Percentiles rank a stretch among this genome's conserved stretches.
Evolutionary conservation across 2,113 vertebrate species (phyloP).

Genomic region (Hiodon alosoides): DNA sequence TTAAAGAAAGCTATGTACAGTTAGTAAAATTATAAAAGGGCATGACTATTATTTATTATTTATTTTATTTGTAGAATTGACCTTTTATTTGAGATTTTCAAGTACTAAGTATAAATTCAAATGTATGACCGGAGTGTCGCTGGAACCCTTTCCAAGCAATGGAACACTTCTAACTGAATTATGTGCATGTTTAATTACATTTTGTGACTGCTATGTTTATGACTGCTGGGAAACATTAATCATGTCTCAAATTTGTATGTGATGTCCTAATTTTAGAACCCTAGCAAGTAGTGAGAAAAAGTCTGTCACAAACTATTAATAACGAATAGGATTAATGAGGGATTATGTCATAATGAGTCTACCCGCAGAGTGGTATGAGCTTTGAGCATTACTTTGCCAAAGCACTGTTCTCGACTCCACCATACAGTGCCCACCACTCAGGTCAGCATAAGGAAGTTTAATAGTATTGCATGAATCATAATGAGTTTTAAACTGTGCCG

Average conservation of each 20-base stretch:
- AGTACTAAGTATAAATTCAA: too few relatives aligned
- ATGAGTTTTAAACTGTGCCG: slow-evolving; percentile 79
- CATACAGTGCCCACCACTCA: slow-evolving; percentile 87
- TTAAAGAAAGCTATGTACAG: too few relatives aligned
- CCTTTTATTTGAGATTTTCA: too few relatives aligned
- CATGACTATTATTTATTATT: too few relatives aligned
- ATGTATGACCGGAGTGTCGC: too few relatives aligned
- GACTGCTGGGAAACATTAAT: slow-evolving; percentile 19
- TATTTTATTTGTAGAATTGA: too few relatives aligned
- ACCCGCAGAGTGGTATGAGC: slow-evolving; percentile 65
- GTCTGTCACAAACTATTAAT: slow-evolving; percentile 75
- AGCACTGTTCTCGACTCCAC: slow-evolving; percentile 81
- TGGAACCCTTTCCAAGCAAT: too few relatives aligned
- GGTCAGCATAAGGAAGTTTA: slow-evolving; percentile 71
- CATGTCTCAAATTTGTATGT: neutral
- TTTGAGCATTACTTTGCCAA: slow-evolving; percentile 75
- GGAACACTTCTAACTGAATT: too few relatives aligned
- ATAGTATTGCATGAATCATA: slow-evolving; percentile 79
- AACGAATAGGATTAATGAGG: slow-evolving; percentile 76
- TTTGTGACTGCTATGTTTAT: too few relatives aligned
- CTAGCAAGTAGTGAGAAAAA: slow-evolving; percentile 53
- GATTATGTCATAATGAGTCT: slow-evolving; percentile 81
- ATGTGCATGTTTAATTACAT: too few relatives aligned
- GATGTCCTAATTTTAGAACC: slow-evolving; percentile 21
- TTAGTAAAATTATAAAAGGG: too few relatives aligned